Evolutionary conservation across 2,797 vertebrate genomes (phyloP).

Genomic region (Malacoraja senta): DNA sequence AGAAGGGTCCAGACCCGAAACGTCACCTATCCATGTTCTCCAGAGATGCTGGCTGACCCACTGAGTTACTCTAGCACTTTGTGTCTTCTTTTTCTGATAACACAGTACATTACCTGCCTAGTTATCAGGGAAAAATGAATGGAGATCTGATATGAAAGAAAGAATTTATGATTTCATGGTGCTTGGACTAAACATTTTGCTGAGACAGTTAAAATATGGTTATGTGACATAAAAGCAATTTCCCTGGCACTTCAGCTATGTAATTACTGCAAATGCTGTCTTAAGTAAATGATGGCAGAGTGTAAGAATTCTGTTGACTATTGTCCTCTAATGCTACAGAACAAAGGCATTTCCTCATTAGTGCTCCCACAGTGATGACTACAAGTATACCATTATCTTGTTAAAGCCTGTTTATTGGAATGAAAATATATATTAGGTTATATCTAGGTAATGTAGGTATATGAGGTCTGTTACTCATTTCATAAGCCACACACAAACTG

Average conservation of each 20-base stretch:
- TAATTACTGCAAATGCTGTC: constrained; percentile 36
- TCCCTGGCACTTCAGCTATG: background rate
- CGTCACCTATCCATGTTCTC: too few relatives aligned
- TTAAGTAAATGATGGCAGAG: constrained; percentile 36
- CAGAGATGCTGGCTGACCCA: too few relatives aligned
- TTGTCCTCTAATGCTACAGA: constrained; percentile 35
- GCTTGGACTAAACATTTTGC: background rate
- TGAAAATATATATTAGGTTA: background rate
- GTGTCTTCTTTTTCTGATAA: background rate
- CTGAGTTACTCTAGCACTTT: too few relatives aligned
- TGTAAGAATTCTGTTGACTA: constrained; percentile 30
- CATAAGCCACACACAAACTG: too few relatives aligned
- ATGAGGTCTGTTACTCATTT: background rate
- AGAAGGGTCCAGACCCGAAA: background rate
- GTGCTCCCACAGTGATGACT: constrained; percentile 33
- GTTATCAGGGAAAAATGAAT: background rate
- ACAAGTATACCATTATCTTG: constrained; percentile 31
- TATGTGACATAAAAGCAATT: constrained; percentile 12
- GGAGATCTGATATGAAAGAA: background rate
- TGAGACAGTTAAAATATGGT: constrained; percentile 19
- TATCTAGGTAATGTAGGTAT: background rate
- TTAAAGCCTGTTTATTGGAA: constrained; percentile 15
- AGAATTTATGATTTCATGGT: constrained; percentile 22
- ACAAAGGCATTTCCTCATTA: constrained; percentile 28
- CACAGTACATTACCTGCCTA: background rate